Conservation (phyloP, 2,888 invertebrate species). For the Polyommatus iphigenia region DNA sequence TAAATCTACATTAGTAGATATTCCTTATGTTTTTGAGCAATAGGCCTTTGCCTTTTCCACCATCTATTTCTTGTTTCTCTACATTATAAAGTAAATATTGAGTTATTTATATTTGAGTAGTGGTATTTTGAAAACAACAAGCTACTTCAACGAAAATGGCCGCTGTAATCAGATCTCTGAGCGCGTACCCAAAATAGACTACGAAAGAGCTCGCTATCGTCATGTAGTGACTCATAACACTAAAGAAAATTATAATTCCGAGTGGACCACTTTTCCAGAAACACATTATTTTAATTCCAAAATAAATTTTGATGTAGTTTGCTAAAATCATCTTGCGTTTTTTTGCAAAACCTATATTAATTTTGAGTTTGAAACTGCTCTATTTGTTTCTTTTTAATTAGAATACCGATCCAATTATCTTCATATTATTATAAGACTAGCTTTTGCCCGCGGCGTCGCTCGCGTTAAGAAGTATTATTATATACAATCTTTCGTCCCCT, state of each 20-base stretch:
- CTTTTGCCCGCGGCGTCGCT: no score
- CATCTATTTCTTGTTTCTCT: neutral
- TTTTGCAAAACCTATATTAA: neutral
- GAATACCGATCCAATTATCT: no score
- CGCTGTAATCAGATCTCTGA: slow-evolving; percentile 70
- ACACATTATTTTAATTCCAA: neutral
- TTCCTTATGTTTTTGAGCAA: neutral
- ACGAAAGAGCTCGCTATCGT: slow-evolving; percentile 47
- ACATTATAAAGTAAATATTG: neutral
- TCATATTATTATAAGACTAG: no score
- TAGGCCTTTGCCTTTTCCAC: neutral
- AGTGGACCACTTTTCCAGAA: slow-evolving; percentile 8
- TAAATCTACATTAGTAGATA: neutral
- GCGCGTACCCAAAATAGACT: slow-evolving; percentile 48
- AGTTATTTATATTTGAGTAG: neutral
- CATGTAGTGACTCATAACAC: slow-evolving; percentile 47
- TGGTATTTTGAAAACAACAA: slow-evolving; percentile 5
- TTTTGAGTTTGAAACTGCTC: no score
- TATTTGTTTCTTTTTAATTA: no score
- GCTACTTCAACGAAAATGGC: slow-evolving; percentile 56
- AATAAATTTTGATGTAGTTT: neutral
- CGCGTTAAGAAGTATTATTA: no score
- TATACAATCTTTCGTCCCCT: no score
- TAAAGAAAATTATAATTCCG: slow-evolving; percentile 35
- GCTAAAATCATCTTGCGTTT: neutral